Percentiles rank a stretch among this genome's conserved stretches.
phyloP scores from a whole-genome alignment of 2,888 invertebrate species.

The Heteromyza rotundicornis region DNA sequence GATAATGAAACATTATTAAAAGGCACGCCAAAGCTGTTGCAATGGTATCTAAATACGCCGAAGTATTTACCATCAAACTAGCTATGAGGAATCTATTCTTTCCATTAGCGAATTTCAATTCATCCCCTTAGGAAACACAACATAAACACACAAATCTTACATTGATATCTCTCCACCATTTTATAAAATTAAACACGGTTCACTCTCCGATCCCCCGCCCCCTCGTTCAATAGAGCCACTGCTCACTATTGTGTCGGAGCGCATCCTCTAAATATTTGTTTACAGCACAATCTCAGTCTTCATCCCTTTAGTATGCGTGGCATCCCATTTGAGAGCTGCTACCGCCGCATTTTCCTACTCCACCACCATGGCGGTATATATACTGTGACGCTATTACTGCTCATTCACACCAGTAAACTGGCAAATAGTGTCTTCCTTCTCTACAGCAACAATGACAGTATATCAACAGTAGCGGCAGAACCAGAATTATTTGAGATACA shows the following conservation, averaged over 20 bases:
- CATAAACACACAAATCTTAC: conserved; percentile 47
- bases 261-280: conserved; percentile 47
- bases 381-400: conserved; percentile 15
- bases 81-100: conserved; percentile 19
- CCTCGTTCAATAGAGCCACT: too few species aligned
- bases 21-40: conserved; percentile 56
- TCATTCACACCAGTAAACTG: conserved; percentile 36
- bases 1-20: conserved; percentile 60
- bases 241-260: conserved; percentile 1
- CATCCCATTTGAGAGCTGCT: conserved; percentile 25
- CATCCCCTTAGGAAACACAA: conserved; percentile 32
- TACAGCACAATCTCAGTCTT: conserved; percentile 33
- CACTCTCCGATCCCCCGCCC: conserved; percentile 3
- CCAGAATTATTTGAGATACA: conserved; percentile 56
- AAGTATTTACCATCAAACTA: conserved; percentile 41
- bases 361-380: conserved; percentile 5
- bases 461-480: conserved; percentile 34
- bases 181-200: conserved; percentile 40
- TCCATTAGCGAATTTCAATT: conserved; percentile 19
- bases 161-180: conserved; percentile 52
- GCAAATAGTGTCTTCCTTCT: conserved; percentile 38
- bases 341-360: conserved; percentile 2
- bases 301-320: conserved; percentile 27
- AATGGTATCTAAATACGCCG: conserved; percentile 51
- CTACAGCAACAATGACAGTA: conserved; percentile 35